Evolutionary conservation across 37 sponge, comb jelly and placozoan genomes (phyloP), one percentile per base, ranked within the genome.

Genomic region (Bolinopsis microptera): DNA sequence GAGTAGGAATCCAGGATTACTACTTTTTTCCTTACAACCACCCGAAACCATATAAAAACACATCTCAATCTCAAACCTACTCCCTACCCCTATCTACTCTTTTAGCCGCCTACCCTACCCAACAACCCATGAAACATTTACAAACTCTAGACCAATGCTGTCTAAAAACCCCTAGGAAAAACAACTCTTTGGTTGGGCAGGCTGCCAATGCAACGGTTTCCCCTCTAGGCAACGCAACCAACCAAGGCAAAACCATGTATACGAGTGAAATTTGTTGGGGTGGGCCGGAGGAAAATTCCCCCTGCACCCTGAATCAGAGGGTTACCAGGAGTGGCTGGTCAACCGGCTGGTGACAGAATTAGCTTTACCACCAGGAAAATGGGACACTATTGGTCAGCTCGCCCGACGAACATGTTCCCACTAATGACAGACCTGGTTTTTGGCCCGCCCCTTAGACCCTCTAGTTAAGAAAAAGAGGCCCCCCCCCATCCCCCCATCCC

Each of bases 221-320:
- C 83, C 3, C 3, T 21, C 35, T 2, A 8, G 8, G 5, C 1
- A 35, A 33, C 1, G 5, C 24, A 5, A 31, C 30, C 83, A 32
- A 38, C n/a, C n/a, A n/a, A n/a, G n/a, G n/a, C n/a, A 48, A 26
- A 26, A 40, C 13, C 90, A 86, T 86, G 90, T 86, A 5, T 86
- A 86, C 24, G 90, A 86, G 22, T 40, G 39, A 48, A 86, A 39
- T n/a, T 25, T 86, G 30, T 40, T 86, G 36, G 48, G 48, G 16
- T n/a, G 39, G 1, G n/a, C n/a, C n/a, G n/a, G n/a, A n/a, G n/a
- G n/a, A n/a, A 28, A 16, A 40, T 1, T 41, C 8, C 90, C 24
- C 1, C 35, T 36, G 3, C 35, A 31, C 8, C 35, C 41, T 1
- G 90, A 86, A 18, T 37, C n/a, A n/a, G 1, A 33, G 9, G 30